Conservation (phyloP, 2,113 vertebrate species). For the Dromaius novaehollandiae region DNA sequence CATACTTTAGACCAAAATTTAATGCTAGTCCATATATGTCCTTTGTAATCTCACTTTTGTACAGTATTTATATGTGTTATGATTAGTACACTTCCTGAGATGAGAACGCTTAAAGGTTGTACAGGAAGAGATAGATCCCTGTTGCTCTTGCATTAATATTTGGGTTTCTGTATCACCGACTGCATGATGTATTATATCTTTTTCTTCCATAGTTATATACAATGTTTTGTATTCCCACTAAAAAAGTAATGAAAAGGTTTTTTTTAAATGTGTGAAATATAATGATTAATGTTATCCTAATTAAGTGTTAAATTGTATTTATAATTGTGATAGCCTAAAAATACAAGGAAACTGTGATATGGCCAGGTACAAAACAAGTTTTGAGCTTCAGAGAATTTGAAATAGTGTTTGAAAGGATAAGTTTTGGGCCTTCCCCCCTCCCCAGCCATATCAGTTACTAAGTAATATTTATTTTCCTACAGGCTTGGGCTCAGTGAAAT, state of each 20-base stretch:
- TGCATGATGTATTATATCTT: background rate
- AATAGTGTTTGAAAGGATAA: background rate
- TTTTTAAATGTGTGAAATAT: background rate
- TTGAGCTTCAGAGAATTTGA: background rate
- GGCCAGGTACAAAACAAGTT: background rate
- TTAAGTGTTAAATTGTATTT: background rate
- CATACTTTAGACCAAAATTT: slow-evolving; percentile 15
- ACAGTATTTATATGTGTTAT: background rate
- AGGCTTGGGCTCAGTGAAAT: background rate
- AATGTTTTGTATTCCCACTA: background rate
- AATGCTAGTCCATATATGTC: background rate
- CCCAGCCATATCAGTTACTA: background rate
- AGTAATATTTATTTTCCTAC: background rate
- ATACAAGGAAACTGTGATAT: background rate
- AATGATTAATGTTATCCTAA: background rate
- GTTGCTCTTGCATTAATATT: background rate
- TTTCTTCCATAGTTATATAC: background rate
- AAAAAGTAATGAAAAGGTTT: background rate
- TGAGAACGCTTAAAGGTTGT: background rate
- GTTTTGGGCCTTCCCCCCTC: background rate
- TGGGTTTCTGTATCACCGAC: background rate
- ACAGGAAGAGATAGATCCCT: background rate
- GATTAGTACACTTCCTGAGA: background rate
- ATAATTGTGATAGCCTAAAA: background rate
- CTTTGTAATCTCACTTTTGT: slow-evolving; percentile 32